These are phyloP conservation scores for Sitta europaea DNA, from an alignment of 2,113 vertebrate species.

Conservation along the genomic window DNA sequence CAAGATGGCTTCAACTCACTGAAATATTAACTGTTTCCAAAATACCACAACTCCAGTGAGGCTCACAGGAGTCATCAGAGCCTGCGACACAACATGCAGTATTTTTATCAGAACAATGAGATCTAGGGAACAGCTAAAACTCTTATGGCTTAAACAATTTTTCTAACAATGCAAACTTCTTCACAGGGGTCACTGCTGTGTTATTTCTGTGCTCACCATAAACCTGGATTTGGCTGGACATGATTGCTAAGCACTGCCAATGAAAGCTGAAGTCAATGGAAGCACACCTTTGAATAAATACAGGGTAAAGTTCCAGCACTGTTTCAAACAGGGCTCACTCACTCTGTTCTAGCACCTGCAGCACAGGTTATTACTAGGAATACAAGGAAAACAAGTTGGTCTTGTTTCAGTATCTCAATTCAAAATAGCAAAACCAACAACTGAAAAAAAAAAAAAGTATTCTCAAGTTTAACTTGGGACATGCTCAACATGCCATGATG, in stretches of 20 bases:
- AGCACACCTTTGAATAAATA: not conserved
- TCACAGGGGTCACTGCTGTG: not conserved
- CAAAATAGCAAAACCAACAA: not conserved
- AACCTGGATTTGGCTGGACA: not conserved
- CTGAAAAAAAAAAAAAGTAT: not conserved
- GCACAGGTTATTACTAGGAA: not conserved
- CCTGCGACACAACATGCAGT: fast-evolving
- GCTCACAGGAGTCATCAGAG: not conserved
- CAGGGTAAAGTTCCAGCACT: not conserved
- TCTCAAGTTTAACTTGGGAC: not conserved
- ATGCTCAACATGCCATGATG: not conserved
- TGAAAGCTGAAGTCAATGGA: not conserved
- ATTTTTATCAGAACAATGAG: not conserved
- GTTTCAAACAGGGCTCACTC: not conserved
- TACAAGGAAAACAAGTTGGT: not conserved
- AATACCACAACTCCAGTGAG: not conserved
- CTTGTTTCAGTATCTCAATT: not conserved
- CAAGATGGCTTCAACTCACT: not conserved
- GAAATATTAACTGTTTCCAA: not conserved
- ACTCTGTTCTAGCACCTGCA: not conserved
- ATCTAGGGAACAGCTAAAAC: not conserved
- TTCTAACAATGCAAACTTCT: not conserved
- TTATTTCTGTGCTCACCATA: not conserved
- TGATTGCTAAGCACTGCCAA: not conserved
- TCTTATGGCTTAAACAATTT: not conserved